phyloP scores from a whole-genome alignment of 2,113 vertebrate genomes.

The Mixornis gularis region DNA sequence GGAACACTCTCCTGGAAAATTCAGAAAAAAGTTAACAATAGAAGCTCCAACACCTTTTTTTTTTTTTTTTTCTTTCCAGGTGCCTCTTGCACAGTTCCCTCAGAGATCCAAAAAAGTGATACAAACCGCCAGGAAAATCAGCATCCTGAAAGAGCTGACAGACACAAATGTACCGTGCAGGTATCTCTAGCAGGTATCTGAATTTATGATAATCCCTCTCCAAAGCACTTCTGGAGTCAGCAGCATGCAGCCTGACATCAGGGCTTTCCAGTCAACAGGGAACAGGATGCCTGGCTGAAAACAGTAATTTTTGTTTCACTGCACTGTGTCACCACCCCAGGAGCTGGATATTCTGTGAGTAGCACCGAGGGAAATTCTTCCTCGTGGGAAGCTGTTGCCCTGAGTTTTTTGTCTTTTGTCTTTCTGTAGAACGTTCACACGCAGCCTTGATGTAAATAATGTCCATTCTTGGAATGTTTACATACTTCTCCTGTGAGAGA shows the following conservation, averaged over 20 bases:
- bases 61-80: neutral
- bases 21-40: neutral
- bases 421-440: too few species aligned
- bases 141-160: neutral
- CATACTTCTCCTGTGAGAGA: too few species aligned
- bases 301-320: neutral
- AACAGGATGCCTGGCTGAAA: neutral
- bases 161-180: neutral
- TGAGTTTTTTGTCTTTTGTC: too few species aligned
- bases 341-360: neutral
- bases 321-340: neutral
- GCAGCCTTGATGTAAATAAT: too few species aligned
- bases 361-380: neutral
- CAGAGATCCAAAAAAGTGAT: neutral
- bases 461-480: too few species aligned
- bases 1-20: neutral
- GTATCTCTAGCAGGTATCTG: neutral
- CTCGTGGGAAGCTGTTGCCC: too few species aligned
- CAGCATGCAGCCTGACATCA: neutral
- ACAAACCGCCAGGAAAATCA: neutral
- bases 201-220: neutral
- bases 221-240: neutral
- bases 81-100: neutral
- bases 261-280: neutral
- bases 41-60: neutral